Conservation (phyloP, 1,140 invertebrate species). For the Mercenaria mercenaria region DNA sequence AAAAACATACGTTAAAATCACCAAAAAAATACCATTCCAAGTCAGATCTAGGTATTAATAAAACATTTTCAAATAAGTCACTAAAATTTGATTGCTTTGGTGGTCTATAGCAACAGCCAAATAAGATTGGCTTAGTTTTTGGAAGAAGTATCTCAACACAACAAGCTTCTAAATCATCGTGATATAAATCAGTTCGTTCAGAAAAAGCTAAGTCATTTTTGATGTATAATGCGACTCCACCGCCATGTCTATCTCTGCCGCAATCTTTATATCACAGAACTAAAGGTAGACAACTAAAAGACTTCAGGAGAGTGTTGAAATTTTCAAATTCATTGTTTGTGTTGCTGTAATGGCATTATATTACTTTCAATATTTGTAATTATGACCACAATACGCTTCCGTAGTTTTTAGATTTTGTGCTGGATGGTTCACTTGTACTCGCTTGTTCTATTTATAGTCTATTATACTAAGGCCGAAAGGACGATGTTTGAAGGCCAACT, state of each 20-base stretch:
- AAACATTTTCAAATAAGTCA: slow-evolving; percentile 17
- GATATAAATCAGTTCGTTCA: neutral
- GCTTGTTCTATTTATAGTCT: no score
- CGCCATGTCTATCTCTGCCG: slow-evolving; percentile 33
- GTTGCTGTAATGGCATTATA: no score
- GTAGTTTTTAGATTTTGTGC: no score
- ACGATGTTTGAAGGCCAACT: no score
- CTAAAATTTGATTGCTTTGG: slow-evolving; percentile 31
- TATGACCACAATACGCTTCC: no score
- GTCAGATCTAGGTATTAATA: slow-evolving; percentile 22
- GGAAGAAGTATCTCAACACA: slow-evolving; percentile 44
- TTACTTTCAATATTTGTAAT: no score
- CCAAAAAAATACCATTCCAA: neutral
- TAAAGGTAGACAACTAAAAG: no score
- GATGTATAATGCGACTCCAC: slow-evolving; percentile 52
- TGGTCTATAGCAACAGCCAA: slow-evolving; percentile 32
- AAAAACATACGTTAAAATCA: slow-evolving; percentile 12
- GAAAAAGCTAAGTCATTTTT: neutral
- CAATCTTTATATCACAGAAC: no score
- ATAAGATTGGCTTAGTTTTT: slow-evolving; percentile 51
- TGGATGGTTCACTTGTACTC: no score
- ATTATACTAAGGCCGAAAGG: no score
- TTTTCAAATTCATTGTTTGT: no score
- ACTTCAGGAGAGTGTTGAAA: no score
- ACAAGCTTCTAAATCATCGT: slow-evolving; percentile 1